Conservation (phyloP, 1,140 invertebrate species). For the Coenobita brevimanus region DNA sequence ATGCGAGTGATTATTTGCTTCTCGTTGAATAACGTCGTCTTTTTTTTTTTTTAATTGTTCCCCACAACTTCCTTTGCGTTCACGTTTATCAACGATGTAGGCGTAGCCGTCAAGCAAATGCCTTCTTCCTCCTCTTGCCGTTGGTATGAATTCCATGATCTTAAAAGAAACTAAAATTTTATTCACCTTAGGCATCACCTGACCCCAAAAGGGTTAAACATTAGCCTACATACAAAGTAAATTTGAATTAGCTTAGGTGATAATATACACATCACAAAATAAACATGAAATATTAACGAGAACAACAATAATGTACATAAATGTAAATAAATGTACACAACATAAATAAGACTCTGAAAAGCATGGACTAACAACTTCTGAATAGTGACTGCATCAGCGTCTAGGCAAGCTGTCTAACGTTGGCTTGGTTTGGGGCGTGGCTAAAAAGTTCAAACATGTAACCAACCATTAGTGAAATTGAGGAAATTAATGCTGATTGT, state of each 20-base stretch:
- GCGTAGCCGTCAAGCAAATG: constrained; percentile 30
- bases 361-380: background rate
- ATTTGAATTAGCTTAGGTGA: too few species aligned
- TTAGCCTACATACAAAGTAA: too few species aligned
- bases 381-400: background rate
- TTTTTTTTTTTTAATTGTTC: constrained; percentile 40
- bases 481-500: background rate
- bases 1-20: constrained; percentile 19
- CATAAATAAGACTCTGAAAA: background rate
- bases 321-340: background rate
- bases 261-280: too few species aligned
- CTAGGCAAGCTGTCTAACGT: constrained; percentile 4
- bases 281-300: too few species aligned
- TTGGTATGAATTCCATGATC: constrained; percentile 18
- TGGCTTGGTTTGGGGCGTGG: background rate
- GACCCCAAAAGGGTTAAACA: too few species aligned
- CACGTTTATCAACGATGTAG: constrained; percentile 35
- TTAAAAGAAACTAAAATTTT: background rate
- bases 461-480: background rate
- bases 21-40: constrained; percentile 28
- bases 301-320: too few species aligned
- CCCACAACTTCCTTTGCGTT: constrained; percentile 45
- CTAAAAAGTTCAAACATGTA: background rate
- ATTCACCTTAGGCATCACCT: too few species aligned
- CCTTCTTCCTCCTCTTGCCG: constrained; percentile 21